Evolutionary conservation across 2,113 vertebrate genomes (phyloP).

Genomic region (Brevimyrus niger): DNA sequence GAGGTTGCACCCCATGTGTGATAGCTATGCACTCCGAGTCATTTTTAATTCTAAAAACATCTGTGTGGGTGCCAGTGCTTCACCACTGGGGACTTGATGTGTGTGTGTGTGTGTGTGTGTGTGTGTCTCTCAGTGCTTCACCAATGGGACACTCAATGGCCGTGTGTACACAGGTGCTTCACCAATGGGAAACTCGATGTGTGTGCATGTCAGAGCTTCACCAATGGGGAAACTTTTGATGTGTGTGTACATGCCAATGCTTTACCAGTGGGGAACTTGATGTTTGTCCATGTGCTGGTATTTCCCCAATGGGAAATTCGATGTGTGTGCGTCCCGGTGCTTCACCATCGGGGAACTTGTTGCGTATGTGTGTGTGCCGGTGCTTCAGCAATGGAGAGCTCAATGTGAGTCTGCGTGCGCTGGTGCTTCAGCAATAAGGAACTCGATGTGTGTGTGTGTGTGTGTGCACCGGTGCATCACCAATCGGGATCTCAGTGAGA

Average conservation of each 20-base stretch:
- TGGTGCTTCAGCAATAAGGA: neutral
- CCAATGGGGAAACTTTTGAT: neutral
- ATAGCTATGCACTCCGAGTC: neutral
- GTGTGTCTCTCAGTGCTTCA: neutral
- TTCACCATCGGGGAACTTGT: neutral
- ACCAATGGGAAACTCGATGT: neutral
- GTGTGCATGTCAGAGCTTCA: neutral
- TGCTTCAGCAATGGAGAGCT: neutral
- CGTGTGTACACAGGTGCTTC: neutral
- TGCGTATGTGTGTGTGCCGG: neutral
- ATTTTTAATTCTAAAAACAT: neutral
- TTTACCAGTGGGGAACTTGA: neutral
- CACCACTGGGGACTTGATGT: neutral
- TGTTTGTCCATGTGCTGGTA: neutral
- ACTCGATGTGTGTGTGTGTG: neutral
- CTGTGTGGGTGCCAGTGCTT: slow-evolving; percentile 12
- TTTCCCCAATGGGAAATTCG: neutral
- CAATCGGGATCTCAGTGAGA: neutral
- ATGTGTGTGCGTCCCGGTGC: neutral
- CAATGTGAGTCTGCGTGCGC: neutral
- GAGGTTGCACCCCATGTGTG: slow-evolving; percentile 2
- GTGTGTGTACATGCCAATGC: neutral
- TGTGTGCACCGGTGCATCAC: neutral
- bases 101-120: too few relatives aligned
- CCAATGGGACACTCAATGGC: neutral